Conservation (phyloP, 2,888 invertebrate species). For the Microchrysa polita region DNA sequence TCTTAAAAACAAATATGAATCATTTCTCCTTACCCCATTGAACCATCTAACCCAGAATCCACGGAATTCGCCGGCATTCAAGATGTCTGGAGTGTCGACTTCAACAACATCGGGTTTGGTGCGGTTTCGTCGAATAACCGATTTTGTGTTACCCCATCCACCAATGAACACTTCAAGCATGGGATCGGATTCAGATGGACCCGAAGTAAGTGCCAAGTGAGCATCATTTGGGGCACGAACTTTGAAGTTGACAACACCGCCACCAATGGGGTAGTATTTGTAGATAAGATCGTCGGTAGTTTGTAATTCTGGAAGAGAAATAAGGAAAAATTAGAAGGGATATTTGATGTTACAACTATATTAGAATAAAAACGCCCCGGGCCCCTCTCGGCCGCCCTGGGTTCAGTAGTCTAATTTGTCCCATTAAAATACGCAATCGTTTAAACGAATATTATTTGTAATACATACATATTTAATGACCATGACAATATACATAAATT, state of each 20-base stretch:
- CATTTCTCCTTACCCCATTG: conserved; percentile 64
- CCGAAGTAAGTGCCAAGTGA: conserved; percentile 81
- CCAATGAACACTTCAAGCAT: conserved; percentile 90
- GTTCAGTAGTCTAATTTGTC: no score
- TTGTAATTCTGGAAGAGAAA: conserved; percentile 75
- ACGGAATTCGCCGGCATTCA: conserved; percentile 78
- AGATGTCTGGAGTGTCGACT: conserved; percentile 75
- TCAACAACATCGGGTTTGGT: conserved; percentile 79
- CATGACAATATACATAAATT: no score
- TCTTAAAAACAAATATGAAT: background rate
- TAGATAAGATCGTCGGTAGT: conserved; percentile 85
- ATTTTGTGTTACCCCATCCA: conserved; percentile 87
- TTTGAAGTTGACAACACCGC: conserved; percentile 78
- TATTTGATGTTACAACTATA: no score
- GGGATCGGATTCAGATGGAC: conserved; percentile 76
- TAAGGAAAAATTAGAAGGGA: no score
- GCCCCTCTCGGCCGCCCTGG: no score
- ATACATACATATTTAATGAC: no score
- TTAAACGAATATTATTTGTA: no score
- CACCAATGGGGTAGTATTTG: conserved; percentile 78
- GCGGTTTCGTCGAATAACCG: conserved; percentile 82
- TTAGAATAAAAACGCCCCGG: no score
- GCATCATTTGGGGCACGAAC: conserved; percentile 85
- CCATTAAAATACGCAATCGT: no score
- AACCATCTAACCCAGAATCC: conserved; percentile 88